Percentiles rank a stretch among this genome's conserved stretches.
These are phyloP conservation scores for Mechanitis mazaeus DNA, from an alignment of 2,888 invertebrate genomes.

Conservation along the genomic window DNA sequence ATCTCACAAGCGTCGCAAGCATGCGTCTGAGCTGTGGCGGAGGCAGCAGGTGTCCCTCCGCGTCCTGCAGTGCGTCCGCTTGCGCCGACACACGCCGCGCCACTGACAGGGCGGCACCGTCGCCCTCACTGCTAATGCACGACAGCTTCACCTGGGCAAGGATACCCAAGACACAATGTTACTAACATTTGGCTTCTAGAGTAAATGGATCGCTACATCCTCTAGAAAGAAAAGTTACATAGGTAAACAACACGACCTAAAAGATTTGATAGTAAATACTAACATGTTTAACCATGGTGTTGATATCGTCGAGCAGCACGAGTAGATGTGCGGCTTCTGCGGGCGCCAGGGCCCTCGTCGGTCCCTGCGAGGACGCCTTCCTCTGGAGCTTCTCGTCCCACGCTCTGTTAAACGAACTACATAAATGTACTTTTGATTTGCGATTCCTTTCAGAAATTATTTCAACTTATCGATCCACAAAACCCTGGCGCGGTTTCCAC, in stretches of 20 bases:
- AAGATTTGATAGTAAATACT: slow-evolving; percentile 39
- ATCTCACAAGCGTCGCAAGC: slow-evolving; percentile 83
- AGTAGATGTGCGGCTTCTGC: slow-evolving; percentile 84
- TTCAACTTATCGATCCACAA: background rate
- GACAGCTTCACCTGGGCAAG: slow-evolving; percentile 60
- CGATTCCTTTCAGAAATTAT: background rate
- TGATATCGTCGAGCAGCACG: slow-evolving; percentile 88
- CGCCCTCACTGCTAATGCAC: slow-evolving; percentile 54
- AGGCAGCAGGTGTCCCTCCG: slow-evolving; percentile 87
- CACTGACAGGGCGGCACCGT: slow-evolving; percentile 76
- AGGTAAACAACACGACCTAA: no score
- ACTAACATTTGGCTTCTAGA: no score
- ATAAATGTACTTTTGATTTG: slow-evolving; percentile 4
- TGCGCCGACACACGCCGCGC: slow-evolving; percentile 78
- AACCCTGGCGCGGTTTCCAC: no score
- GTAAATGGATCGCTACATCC: no score
- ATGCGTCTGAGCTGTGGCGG: slow-evolving; percentile 84
- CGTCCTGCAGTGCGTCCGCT: slow-evolving; percentile 76
- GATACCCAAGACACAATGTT: background rate
- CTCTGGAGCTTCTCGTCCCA: slow-evolving; percentile 71
- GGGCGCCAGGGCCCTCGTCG: slow-evolving; percentile 54
- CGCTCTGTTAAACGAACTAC: slow-evolving; percentile 42
- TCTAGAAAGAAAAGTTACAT: no score
- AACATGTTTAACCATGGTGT: slow-evolving; percentile 91
- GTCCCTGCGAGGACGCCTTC: slow-evolving; percentile 50